Base-by-base conservation (phyloP, 2,113 vertebrate genomes). In the Nothoprocta perdicaria region DNA sequence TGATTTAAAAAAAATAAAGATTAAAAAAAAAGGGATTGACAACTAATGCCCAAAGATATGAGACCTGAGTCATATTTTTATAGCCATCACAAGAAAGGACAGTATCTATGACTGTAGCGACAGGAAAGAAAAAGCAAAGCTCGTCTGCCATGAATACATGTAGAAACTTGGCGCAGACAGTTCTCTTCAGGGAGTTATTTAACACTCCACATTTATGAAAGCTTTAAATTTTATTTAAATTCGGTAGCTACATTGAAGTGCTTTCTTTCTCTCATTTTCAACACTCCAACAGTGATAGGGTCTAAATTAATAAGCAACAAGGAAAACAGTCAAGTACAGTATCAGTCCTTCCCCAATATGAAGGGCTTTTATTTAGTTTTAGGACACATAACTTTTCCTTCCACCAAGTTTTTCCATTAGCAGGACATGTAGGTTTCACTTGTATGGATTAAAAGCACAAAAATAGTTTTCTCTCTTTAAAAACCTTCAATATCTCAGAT, bases 231-330 rank as follows among this genome's bases (percentile, higher is more conserved):
- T 76, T 29, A 61, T 31, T 72, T 78, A 78, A 68, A 89, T 60
- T 61, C 52, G 67, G 53, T 78, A 57, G 10, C 38, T 57, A 31
- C 24, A 14, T 84, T 89, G n/a, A 53, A 80, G 78, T 7, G 46
- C 33, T 52, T 76, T 80, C 68, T 63, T 80, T 74, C 48, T 66
- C 50, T 46, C 63, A 63, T 68, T 92, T 89, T 67, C 82, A 88
- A 29, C 63, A 48, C 63, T 85, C 63, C 55, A 72, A 53, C 4
- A 77, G 45, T 24, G 24, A 26, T 41, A 21, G 16, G 19, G 21
- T 74, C 85, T 66, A 93, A 91, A 92, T 86, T 89, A 91, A 85
- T 80, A 92, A 95, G 57, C 58, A 89, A 92, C 73, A 94, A 93
- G 79, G 80, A 67, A 91, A 85, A 84, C 0, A 2, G 77, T 78